Evolutionary conservation across 2,113 vertebrate genomes (phyloP).

Genomic region (Origma solitaria): DNA sequence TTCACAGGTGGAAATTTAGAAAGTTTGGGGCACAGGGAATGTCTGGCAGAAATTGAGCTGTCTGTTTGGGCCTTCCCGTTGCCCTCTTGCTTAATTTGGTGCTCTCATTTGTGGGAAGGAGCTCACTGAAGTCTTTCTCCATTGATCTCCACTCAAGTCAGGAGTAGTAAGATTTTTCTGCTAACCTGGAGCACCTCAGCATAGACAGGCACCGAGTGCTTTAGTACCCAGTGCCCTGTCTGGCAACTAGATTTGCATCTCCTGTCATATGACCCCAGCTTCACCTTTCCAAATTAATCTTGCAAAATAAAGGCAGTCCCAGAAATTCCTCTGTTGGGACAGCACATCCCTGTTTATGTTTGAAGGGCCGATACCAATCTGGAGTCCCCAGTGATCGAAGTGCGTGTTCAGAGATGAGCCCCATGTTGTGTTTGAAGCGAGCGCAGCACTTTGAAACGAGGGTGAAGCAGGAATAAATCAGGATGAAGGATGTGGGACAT

Average conservation of each 20-base stretch:
- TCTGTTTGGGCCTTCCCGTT: not conserved
- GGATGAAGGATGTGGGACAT: not conserved
- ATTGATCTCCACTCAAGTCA: not conserved
- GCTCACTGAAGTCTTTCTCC: not conserved
- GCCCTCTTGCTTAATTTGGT: not conserved
- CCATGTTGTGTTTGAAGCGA: not conserved
- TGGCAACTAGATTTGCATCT: not conserved
- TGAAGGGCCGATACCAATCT: not conserved
- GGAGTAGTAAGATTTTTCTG: not conserved
- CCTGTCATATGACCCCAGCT: not conserved
- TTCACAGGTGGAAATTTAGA: not conserved
- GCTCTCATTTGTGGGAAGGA: not conserved
- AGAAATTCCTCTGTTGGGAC: not conserved
- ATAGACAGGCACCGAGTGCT: not conserved
- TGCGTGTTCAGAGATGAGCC: not conserved
- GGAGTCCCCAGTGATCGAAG: not conserved
- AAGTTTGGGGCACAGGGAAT: not conserved
- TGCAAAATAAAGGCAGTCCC: not conserved
- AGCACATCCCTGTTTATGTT: conserved; percentile 7
- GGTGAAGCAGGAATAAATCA: conserved; percentile 30
- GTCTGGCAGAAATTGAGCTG: not conserved
- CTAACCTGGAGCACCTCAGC: not conserved
- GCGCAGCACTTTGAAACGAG: not conserved
- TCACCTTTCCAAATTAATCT: not conserved
- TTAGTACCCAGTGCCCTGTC: not conserved